phyloP scores from a whole-genome alignment of 2,797 vertebrate genomes.

The Argentina silus region DNA sequence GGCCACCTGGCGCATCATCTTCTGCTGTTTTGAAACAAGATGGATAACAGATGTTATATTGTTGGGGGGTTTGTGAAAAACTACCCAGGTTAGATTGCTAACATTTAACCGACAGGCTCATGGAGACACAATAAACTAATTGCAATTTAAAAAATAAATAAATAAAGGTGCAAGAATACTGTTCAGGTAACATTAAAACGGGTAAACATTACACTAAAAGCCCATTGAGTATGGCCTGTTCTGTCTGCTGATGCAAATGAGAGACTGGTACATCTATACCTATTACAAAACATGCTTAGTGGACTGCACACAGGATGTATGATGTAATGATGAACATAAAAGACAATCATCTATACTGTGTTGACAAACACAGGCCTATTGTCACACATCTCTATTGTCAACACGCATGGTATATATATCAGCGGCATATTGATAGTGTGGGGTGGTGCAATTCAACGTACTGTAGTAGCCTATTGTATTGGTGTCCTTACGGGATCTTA shows the following conservation, averaged over 20 bases:
- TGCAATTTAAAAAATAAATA: not conserved
- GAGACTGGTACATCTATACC: not conserved
- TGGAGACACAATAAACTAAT: not conserved
- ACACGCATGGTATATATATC: not conserved
- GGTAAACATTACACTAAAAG: not conserved
- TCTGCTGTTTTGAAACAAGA: slow-evolving; percentile 68
- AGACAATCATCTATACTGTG: too few species aligned
- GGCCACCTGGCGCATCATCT: slow-evolving; percentile 97
- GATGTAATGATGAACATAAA: not conserved
- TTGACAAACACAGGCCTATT: too few species aligned
- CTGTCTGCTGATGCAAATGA: not conserved
- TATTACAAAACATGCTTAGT: too few species aligned
- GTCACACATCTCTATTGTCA: not conserved
- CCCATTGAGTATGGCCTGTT: not conserved
- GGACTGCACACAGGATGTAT: not conserved
- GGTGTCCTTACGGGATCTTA: too few species aligned
- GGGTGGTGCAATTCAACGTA: not conserved
- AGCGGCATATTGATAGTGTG: not conserved
- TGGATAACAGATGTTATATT: not conserved
- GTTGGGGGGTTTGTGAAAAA: not conserved
- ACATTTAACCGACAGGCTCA: not conserved
- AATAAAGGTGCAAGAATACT: not conserved
- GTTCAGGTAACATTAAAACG: not conserved
- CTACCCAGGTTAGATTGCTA: not conserved
- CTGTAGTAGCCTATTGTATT: too few species aligned